These are phyloP conservation scores for Cettia cetti DNA, from an alignment of 2,113 vertebrate genomes.

Conservation along the genomic window DNA sequence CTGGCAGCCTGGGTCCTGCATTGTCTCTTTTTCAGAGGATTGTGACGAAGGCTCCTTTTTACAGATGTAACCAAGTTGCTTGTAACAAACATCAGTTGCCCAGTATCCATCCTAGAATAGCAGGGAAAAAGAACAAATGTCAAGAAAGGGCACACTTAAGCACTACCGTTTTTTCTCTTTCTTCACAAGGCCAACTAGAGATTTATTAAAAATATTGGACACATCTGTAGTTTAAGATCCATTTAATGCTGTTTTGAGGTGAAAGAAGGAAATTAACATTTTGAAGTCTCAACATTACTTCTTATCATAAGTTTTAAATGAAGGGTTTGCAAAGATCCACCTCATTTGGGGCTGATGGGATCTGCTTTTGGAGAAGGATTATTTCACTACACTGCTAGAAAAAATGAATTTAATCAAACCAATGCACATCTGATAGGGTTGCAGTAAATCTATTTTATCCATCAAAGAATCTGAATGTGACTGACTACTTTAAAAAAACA, in stretches of 20 bases:
- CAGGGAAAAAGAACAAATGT: not conserved
- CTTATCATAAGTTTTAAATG: not conserved
- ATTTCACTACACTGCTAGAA: not conserved
- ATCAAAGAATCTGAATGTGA: not conserved
- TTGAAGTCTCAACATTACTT: not conserved
- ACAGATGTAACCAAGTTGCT: constrained; percentile 81
- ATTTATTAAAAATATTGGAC: not conserved
- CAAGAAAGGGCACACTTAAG: not conserved
- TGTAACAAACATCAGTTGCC: constrained; percentile 83
- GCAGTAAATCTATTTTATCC: not conserved
- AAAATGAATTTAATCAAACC: not conserved
- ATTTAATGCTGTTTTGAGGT: not conserved
- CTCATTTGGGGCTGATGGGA: not conserved
- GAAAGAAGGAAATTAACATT: not conserved
- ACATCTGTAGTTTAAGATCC: not conserved
- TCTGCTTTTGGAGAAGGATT: not conserved
- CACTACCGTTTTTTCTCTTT: not conserved
- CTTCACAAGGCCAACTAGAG: not conserved
- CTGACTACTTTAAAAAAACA: not conserved
- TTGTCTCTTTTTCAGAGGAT: constrained; percentile 27
- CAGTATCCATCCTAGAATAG: constrained; percentile 82
- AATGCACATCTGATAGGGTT: not conserved
- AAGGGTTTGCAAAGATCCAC: not conserved
- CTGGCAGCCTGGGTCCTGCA: constrained; percentile 75
- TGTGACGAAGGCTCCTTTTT: constrained; percentile 78